Conservation (phyloP, 2,113 vertebrate genomes). For the Pterocles burchelli region DNA sequence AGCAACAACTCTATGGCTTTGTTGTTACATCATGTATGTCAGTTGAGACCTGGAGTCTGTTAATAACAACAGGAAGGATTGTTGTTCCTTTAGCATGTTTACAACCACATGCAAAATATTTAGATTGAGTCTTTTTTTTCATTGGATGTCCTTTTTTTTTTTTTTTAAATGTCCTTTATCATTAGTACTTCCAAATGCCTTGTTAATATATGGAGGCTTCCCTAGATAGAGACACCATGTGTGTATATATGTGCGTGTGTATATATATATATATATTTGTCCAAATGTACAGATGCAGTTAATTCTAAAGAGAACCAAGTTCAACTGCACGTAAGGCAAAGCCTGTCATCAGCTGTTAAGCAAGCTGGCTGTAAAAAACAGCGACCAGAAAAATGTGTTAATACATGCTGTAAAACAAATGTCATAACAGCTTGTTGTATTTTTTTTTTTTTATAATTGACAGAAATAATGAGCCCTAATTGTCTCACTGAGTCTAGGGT, state of each 20-base stretch:
- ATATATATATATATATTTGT: neutral
- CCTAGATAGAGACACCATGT: neutral
- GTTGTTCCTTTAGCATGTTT: neutral
- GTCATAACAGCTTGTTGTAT: neutral
- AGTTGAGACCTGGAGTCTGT: neutral
- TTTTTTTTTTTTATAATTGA: neutral
- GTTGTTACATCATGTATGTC: neutral
- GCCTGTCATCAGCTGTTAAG: slow-evolving; percentile 50
- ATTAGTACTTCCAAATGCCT: neutral
- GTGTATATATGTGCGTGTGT: neutral
- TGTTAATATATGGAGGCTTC: neutral
- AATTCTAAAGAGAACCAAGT: neutral
- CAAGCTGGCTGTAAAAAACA: slow-evolving; percentile 33
- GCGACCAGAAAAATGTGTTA: slow-evolving; percentile 30
- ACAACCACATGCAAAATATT: neutral
- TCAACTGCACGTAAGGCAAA: neutral
- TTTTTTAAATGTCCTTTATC: neutral
- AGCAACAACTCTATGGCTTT: neutral
- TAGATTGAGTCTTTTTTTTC: neutral
- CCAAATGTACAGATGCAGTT: neutral
- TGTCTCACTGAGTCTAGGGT: neutral
- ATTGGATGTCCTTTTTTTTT: neutral
- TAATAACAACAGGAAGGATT: neutral
- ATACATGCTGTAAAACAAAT: neutral
- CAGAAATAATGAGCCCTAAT: neutral